A percentile compares a stretch with the other conserved stretches of the same genome.
phyloP scores from a whole-genome alignment of 2,888 invertebrate genomes.

The Drosophila atripex region DNA sequence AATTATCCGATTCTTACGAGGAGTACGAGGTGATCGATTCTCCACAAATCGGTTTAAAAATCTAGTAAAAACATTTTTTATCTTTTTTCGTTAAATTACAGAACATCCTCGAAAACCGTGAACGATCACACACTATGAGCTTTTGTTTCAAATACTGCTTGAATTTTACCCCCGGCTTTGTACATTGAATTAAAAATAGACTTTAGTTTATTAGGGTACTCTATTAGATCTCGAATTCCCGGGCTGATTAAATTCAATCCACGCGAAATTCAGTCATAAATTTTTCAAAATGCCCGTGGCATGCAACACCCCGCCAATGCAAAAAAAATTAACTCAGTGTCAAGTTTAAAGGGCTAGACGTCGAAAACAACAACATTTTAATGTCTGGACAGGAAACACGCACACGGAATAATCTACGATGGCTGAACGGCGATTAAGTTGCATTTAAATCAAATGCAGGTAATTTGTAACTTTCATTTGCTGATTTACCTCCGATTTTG shows the following conservation, averaged over 20 bases:
- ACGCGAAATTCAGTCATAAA: constrained; percentile 45
- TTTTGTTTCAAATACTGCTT: not conserved
- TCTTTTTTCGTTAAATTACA: too few relatives aligned
- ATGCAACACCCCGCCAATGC: constrained; percentile 47
- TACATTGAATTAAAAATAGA: not conserved
- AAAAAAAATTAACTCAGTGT: constrained; percentile 27
- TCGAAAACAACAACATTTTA: constrained; percentile 16
- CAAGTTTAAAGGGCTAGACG: constrained; percentile 39
- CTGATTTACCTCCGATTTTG: constrained; percentile 11
- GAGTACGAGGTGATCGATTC: too few relatives aligned
- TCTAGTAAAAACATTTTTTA: too few relatives aligned
- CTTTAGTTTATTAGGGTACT: constrained; percentile 3
- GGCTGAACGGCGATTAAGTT: constrained; percentile 49
- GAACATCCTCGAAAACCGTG: too few relatives aligned
- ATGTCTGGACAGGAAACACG: constrained; percentile 55
- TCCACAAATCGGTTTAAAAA: too few relatives aligned
- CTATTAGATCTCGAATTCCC: not conserved
- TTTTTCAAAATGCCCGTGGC: constrained; percentile 54
- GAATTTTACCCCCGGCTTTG: not conserved
- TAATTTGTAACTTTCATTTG: constrained; percentile 58
- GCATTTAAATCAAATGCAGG: constrained; percentile 64
- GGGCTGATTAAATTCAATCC: constrained; percentile 53
- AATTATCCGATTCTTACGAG: too few relatives aligned
- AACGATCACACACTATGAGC: too few relatives aligned
- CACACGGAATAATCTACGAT: constrained; percentile 59